Evolutionary conservation across 2,797 vertebrate species (phyloP).

Genomic region (Sphenodon punctatus): DNA sequence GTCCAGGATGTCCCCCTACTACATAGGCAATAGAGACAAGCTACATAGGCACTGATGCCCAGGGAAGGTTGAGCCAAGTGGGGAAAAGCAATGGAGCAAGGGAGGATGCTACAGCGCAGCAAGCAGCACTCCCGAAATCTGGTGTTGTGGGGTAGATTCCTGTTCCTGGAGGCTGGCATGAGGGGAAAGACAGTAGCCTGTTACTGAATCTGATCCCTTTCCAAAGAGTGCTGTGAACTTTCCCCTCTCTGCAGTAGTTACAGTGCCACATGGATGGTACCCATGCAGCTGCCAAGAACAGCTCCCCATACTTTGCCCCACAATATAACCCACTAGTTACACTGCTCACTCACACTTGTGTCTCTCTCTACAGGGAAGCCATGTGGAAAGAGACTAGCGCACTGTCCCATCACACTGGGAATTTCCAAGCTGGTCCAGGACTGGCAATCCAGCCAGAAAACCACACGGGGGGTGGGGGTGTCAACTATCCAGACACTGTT

Average conservation of each 20-base stretch:
- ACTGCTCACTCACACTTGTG: rapidly evolving
- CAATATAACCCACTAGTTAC: background rate
- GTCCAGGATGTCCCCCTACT: too few relatives aligned
- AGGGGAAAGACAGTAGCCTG: background rate
- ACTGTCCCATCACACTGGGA: rapidly evolving
- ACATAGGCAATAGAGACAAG: too few relatives aligned
- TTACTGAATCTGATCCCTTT: background rate
- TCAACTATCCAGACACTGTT: background rate
- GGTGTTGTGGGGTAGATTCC: background rate
- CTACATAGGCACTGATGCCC: background rate
- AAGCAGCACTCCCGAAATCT: too few relatives aligned
- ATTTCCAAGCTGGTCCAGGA: background rate
- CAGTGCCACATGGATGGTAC: background rate
- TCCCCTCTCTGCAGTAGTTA: background rate
- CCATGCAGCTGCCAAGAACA: rapidly evolving
- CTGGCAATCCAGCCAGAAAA: background rate
- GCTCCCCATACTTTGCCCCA: background rate
- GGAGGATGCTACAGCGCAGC: background rate
- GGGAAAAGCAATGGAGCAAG: background rate
- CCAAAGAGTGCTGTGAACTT: rapidly evolving
- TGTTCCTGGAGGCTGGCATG: background rate
- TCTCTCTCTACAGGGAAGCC: background rate
- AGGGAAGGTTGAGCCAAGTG: background rate
- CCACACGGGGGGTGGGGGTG: background rate
- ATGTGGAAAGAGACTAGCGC: background rate